Conservation (phyloP, 1,140 invertebrate species). For the Camponotus vicinus region DNA sequence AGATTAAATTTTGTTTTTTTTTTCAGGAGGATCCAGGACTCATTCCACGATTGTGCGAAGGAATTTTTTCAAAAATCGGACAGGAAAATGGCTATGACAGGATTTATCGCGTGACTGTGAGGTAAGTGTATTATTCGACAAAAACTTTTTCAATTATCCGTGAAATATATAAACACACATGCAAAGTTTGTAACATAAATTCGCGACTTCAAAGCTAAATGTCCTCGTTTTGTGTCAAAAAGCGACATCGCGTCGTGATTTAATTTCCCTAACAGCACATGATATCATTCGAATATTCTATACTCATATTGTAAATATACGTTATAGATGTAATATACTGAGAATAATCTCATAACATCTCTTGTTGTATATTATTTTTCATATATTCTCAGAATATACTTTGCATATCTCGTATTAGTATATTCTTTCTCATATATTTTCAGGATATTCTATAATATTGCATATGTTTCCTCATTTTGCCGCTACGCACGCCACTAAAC, state of each 20-base stretch:
- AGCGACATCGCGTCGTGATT: not conserved
- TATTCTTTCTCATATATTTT: too few relatives aligned
- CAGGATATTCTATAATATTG: too few relatives aligned
- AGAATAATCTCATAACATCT: too few relatives aligned
- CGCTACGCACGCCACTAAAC: too few relatives aligned
- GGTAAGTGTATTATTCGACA: conserved; percentile 68
- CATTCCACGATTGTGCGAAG: conserved; percentile 86
- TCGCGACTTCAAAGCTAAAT: not conserved
- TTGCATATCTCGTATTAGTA: too few relatives aligned
- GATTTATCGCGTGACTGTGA: conserved; percentile 73
- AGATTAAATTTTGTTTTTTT: not conserved
- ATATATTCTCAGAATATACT: too few relatives aligned
- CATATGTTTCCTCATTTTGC: too few relatives aligned
- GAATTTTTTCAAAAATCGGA: conserved; percentile 80
- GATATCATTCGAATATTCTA: too few relatives aligned
- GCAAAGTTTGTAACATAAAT: conserved; percentile 4
- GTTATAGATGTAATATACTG: too few relatives aligned
- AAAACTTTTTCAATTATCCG: conserved; percentile 6
- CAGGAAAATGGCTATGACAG: conserved; percentile 75
- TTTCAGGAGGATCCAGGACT: conserved; percentile 85
- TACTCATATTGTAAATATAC: too few relatives aligned
- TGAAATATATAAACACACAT: conserved; percentile 7
- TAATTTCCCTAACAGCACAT: too few relatives aligned
- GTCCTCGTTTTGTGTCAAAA: not conserved
- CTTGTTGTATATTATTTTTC: too few relatives aligned